Base-by-base conservation (phyloP, 2,888 invertebrate genomes). In the Napeogenes inachia region DNA sequence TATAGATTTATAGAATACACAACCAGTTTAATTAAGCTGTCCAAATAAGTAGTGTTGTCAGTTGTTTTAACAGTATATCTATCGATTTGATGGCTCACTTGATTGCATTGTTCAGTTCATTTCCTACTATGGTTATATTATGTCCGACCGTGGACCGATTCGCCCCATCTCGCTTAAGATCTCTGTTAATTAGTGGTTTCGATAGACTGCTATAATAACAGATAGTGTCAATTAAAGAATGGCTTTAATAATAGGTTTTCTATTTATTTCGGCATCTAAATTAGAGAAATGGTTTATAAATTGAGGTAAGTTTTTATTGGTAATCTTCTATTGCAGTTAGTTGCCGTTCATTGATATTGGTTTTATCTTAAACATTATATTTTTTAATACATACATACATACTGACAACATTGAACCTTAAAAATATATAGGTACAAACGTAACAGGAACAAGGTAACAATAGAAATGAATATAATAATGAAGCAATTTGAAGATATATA, bases 171-270 rank as follows among this genome's bases (percentile, higher is more conserved):
- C 72, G 66, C 72, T 72, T 70, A 71, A 74, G 73, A 75, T 80
- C 74, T 80, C 77, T 80, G 78, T 85, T 86, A 85, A 87, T 86
- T 85, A 81, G 79, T 77, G 77, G 75, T 75, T 74, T 75, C 73
- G 76, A 81, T 80, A 79, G 80, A 82, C 75, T 74, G 80, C 70
- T 77, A 80, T 56, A 80, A 79, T 66, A 75, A 74, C 71, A 77
- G 82, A 86, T 84, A 83, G 83, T 82, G 81, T 84, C 85, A 86
- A 85, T 87, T 86, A 85, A 79, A 73, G 76, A 68, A 54, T 56
- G 57, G 45, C 58, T 57, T 67, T 68, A 71, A 75, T 73, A 74
- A 67, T 45, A 68, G 71, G 70, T 73, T 72, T 74, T 78, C 73
- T 81, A 75, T 81, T 80, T 79, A 75, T 79, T 77, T 75, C 68